These are phyloP conservation scores for Darevskia nairensis DNA, from an alignment of 2,797 vertebrate species.

Conservation along the genomic window DNA sequence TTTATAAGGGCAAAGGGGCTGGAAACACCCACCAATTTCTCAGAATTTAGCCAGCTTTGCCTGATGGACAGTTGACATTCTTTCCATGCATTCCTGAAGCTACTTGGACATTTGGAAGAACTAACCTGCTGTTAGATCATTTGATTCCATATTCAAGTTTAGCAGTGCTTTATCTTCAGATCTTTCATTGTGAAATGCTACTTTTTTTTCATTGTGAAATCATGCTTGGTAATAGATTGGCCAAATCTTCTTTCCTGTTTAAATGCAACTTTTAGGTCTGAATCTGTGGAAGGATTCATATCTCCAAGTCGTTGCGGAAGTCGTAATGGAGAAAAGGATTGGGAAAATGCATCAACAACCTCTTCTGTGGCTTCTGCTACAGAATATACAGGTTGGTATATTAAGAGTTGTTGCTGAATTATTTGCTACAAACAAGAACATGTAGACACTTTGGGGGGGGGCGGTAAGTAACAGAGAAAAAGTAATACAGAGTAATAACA, in stretches of 20 bases:
- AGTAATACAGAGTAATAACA: too few species aligned
- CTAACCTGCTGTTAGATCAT: background rate
- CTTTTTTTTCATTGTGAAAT: background rate
- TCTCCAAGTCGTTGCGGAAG: constrained; percentile 92
- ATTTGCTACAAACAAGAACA: too few species aligned
- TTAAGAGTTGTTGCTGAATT: too few species aligned
- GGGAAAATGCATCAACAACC: constrained; percentile 97
- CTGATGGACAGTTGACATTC: background rate
- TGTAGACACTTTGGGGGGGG: too few species aligned
- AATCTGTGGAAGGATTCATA: constrained; percentile 94
- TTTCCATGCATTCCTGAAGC: background rate
- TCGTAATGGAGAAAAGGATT: constrained; percentile 96
- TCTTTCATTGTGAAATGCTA: background rate
- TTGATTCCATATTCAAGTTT: background rate
- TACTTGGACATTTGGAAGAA: background rate
- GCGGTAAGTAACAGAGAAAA: too few species aligned
- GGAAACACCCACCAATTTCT: too few species aligned
- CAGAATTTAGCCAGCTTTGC: background rate
- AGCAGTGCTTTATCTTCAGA: background rate
- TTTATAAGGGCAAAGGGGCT: background rate
- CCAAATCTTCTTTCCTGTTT: background rate
- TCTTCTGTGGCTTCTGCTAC: constrained; percentile 96
- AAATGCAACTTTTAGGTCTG: constrained; percentile 82
- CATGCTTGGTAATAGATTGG: background rate
- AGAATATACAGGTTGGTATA: constrained; percentile 91